Evolutionary conservation across 1,140 invertebrate genomes (phyloP), one percentile per base, ranked within the genome.

Genomic region (Drosophila elegans): DNA sequence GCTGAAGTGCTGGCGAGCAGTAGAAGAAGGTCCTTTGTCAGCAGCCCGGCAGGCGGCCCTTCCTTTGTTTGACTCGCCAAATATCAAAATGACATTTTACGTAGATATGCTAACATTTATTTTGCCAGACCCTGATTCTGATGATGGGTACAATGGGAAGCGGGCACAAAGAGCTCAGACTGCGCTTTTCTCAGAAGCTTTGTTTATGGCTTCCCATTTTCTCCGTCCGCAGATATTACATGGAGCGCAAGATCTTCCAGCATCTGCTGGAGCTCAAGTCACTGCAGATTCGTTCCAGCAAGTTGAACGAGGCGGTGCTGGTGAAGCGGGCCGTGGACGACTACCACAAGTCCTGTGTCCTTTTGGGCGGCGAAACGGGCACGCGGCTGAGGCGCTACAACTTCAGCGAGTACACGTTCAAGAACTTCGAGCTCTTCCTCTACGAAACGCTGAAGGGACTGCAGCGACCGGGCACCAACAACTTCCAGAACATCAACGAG

Each of bases 171-270:
- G 42, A 32, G 29, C 29, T 32, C 29, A 32, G 29, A 5, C 38
- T 76, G 60, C 44, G 60, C 56, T 61, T 52, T 75, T 75, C 36
- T 36, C 56, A 71, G 10, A 10, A 10, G 9, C 21, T 27, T 21
- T 36, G 34, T 53, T 69, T 49, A 62, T 69, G 55, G 32, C 13
- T 21, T 39, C 12, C 29, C 38, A 36, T 69, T 21, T 46, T 29
- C 1, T 34, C 16, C 0, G 16, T 60, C 91, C 93, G 25, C 86
- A 95, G 97, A 91, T 98, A 98, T 93, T 97, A 98, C 74, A 94
- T 98, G 77, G 98, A 99, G 91, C 94, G 97, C 60, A 97, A 97
- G 83, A 97, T 99, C 79, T 99, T 99, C 93, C 97, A 98, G 85
- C 97, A 99, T 91, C 93, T 99, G 55, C 94, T 98, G 81, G 97